Evolutionary conservation across 2,888 invertebrate species (phyloP), one percentile per base, ranked within the genome.

Genomic region (Cantharis rustica): DNA sequence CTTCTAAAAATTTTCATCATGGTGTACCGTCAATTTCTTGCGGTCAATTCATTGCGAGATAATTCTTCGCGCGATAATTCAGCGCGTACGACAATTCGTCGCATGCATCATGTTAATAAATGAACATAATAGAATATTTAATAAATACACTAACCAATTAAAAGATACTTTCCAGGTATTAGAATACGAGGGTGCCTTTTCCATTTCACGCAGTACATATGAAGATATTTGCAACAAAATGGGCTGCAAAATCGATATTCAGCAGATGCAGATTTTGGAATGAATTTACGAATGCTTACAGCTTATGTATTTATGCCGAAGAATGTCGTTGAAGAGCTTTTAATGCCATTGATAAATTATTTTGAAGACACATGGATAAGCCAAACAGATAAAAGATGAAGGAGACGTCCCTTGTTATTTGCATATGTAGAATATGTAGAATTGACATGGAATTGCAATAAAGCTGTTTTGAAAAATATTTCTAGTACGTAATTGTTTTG

Each of bases 181-280:
- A 17, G 17, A 71, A 62, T 71, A 20, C 10, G 71, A n/a, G 71
- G 71, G 16, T 69, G 70, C 62, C 62, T 70, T 20, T 71, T 71
- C 27, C 63, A 71, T 17, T 71, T 71, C 3, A 17, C 17, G 17
- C 17, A 17, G 17, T 17, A 3, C 17, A 17, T 17, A 17, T 17
- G 17, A 3, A 17, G 17, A 17, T 3, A 17, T 17, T 17, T 11
- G n/a, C 72, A 72, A 61, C 16, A 68, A 20, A 31, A 66, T n/a
- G 68, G 68, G n/a, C 66, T 72, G 16, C 47, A 72, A 68, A 61
- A 15, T 27, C 26, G 27, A 68, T 23, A 68, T 68, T 13, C 23
- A 68, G 26, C 27, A 68, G 20, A 68, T 68, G 23, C 68, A 11
- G 68, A 68, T 68, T 68, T 68, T 68, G 68, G 26, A 13, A 2